Evolutionary conservation across 2,797 vertebrate species (phyloP).

Genomic region (Thaleichthys pacificus): DNA sequence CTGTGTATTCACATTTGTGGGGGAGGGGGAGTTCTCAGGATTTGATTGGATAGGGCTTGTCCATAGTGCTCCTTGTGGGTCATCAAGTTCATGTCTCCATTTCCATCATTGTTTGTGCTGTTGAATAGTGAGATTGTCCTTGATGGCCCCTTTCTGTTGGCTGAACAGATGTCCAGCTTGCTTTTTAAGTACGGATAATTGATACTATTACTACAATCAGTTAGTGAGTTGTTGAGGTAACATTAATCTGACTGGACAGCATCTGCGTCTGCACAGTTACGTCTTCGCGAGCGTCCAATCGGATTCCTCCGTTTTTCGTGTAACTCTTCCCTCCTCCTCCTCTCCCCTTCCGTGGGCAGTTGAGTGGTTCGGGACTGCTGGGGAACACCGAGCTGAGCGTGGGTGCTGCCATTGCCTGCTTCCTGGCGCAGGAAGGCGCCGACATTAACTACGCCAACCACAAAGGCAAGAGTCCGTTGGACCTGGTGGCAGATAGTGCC

Average conservation of each 20-base stretch:
- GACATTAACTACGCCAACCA: slow-evolving; percentile 94
- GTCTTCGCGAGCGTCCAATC: not conserved
- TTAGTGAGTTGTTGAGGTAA: not conserved
- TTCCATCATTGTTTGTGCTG: not conserved
- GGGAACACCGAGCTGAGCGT: slow-evolving; percentile 85
- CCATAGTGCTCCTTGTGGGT: slow-evolving; percentile 20
- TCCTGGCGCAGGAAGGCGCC: slow-evolving; percentile 90
- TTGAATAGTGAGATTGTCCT: not conserved
- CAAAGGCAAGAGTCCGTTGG: slow-evolving; percentile 89
- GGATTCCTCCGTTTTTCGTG: not conserved
- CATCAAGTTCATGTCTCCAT: slow-evolving; percentile 14
- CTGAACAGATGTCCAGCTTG: not conserved
- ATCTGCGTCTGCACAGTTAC: not conserved
- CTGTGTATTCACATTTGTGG: slow-evolving; percentile 30
- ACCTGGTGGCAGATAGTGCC: slow-evolving; percentile 82
- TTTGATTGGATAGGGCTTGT: slow-evolving; percentile 48
- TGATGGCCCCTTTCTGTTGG: too few species aligned
- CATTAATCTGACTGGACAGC: not conserved
- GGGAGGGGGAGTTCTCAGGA: slow-evolving; percentile 27
- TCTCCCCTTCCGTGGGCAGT: slow-evolving; percentile 60
- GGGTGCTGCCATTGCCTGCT: slow-evolving; percentile 87
- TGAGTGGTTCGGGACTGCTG: slow-evolving; percentile 85
- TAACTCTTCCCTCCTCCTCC: not conserved
- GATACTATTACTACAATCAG: not conserved
- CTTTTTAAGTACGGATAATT: not conserved